Conservation (phyloP, 2,888 invertebrate genomes). For the Charanyca ferruginea region DNA sequence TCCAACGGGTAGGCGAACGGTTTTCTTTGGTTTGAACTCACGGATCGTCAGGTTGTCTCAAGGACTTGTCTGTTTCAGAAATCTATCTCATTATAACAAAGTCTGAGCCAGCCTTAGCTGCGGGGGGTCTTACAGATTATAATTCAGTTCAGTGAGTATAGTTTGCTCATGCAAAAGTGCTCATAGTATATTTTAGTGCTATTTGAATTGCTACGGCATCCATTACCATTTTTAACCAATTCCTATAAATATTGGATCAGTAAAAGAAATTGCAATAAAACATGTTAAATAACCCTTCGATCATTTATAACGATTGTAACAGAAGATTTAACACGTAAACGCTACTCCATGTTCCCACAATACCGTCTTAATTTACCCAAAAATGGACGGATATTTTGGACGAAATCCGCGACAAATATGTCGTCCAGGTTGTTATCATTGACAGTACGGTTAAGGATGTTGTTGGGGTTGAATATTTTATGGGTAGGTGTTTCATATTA, state of each 20-base stretch:
- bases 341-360: slow-evolving; percentile 25
- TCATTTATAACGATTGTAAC: slow-evolving; percentile 55
- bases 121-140: background rate
- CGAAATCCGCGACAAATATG: slow-evolving; percentile 30
- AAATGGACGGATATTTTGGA: slow-evolving; percentile 31
- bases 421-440: slow-evolving; percentile 27
- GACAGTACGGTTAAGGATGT: slow-evolving; percentile 1
- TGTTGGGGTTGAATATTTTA: slow-evolving; percentile 22
- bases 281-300: slow-evolving; percentile 56
- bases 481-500: slow-evolving; percentile 9
- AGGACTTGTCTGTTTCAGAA: background rate
- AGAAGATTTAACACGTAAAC: slow-evolving; percentile 57
- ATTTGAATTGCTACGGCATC: background rate
- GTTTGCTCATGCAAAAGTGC: no score
- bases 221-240: slow-evolving; percentile 35
- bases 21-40: background rate
- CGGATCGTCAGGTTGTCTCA: background rate
- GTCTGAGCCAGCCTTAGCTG: background rate
- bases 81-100: background rate
- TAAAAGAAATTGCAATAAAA: slow-evolving; percentile 53
- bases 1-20: background rate
- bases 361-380: slow-evolving; percentile 49
- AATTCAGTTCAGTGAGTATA: background rate
- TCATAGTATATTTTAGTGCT: background rate
- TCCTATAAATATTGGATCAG: slow-evolving; percentile 42